Evolutionary conservation across 2,797 vertebrate genomes (phyloP).

Genomic region (Lateolabrax maculatus): DNA sequence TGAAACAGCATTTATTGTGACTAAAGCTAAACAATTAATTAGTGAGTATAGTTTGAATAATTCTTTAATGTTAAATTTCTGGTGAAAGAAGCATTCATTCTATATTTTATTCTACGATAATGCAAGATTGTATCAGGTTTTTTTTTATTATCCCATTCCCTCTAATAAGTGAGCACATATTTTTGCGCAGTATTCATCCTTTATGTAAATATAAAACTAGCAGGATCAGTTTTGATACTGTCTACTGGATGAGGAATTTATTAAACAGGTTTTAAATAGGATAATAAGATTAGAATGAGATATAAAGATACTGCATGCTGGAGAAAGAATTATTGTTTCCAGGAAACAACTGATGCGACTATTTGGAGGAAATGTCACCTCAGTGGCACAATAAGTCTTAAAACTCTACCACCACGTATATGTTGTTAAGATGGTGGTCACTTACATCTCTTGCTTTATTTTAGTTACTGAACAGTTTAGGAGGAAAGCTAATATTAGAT

Average conservation of each 20-base stretch:
- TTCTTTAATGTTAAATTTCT: too few species aligned
- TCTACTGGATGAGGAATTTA: too few species aligned
- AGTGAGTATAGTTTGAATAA: neutral
- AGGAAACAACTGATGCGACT: neutral
- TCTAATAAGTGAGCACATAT: too few species aligned
- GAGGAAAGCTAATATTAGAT: constrained; percentile 18
- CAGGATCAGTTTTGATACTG: neutral
- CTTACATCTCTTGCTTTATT: neutral
- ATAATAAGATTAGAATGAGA: neutral
- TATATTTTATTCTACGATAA: too few species aligned
- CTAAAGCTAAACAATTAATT: neutral
- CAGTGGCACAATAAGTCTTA: neutral
- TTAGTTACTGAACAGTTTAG: neutral
- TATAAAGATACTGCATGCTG: neutral
- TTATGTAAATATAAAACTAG: neutral
- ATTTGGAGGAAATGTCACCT: neutral
- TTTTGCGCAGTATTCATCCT: neutral
- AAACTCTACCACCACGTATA: neutral
- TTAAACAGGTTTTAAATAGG: neutral
- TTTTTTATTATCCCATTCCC: too few species aligned
- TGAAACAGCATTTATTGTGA: neutral
- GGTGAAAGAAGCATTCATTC: too few species aligned
- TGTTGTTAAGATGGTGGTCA: neutral
- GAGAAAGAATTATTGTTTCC: neutral
- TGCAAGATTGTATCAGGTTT: too few species aligned